Evolutionary conservation across 2,113 vertebrate genomes (phyloP).

Genomic region (Maccullochella peelii): DNA sequence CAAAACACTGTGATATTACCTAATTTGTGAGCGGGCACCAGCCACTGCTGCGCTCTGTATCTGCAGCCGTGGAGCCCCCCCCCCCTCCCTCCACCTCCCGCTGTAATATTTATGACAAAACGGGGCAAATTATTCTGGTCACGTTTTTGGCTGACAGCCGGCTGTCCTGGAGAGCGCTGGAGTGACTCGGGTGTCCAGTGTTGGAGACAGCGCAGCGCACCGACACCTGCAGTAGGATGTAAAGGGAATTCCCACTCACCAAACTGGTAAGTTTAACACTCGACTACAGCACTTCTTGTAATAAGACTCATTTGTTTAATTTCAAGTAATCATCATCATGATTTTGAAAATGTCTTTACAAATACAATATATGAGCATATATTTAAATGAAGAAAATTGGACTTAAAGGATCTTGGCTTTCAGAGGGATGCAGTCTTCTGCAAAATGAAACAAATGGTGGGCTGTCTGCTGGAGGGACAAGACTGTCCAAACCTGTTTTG

Average conservation of each 20-base stretch:
- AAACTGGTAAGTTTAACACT: slow-evolving; percentile 78
- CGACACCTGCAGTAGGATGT: slow-evolving; percentile 80
- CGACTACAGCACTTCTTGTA: slow-evolving; percentile 19
- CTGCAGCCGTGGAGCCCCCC: slow-evolving; percentile 56
- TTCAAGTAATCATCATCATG: not conserved
- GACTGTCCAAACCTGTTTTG: slow-evolving; percentile 24
- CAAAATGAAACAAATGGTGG: slow-evolving; percentile 36
- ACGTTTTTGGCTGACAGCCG: slow-evolving; percentile 79
- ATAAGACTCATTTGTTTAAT: not conserved
- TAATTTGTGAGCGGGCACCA: slow-evolving; percentile 41
- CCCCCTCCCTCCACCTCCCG: slow-evolving; percentile 49
- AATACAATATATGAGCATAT: not conserved
- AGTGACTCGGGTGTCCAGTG: slow-evolving; percentile 69
- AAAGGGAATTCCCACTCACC: slow-evolving; percentile 73
- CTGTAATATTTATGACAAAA: slow-evolving; percentile 80
- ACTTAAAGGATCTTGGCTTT: slow-evolving; percentile 13
- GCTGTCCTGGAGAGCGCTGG: slow-evolving; percentile 79
- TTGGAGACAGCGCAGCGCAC: slow-evolving; percentile 72
- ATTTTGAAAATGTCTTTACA: not conserved
- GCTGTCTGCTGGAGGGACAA: slow-evolving; percentile 13
- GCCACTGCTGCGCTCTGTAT: slow-evolving; percentile 37
- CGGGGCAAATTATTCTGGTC: slow-evolving; percentile 77
- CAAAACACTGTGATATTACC: slow-evolving; percentile 30
- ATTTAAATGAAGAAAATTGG: not conserved
- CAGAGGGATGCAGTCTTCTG: not conserved